These are phyloP conservation scores for Thryonomys swinderianus DNA, from an alignment of 2,113 vertebrate species.

Conservation along the genomic window DNA sequence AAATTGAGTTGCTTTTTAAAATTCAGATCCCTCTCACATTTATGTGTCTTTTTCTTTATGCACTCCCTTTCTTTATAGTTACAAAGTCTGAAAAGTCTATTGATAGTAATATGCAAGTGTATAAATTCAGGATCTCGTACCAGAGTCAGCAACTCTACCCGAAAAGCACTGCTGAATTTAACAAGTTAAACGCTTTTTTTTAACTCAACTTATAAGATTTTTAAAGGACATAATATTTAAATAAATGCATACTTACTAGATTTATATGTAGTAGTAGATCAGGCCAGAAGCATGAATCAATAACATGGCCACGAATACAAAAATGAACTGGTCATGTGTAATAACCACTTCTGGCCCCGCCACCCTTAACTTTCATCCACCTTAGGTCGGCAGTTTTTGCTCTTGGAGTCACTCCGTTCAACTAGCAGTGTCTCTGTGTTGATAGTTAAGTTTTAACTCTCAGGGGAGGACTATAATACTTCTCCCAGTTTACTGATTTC, in stretches of 20 bases:
- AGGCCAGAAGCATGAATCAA: not conserved
- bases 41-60: not conserved
- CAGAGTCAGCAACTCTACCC: not conserved
- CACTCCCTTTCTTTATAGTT: not conserved
- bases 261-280: not conserved
- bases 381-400: not conserved
- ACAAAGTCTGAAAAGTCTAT: not conserved
- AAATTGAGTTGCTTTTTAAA: slow-evolving; percentile 8
- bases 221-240: not conserved
- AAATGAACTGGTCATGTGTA: not conserved
- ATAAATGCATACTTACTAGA: slow-evolving; percentile 40
- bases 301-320: not conserved
- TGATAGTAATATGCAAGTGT: not conserved
- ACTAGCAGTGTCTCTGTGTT: not conserved
- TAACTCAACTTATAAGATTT: slow-evolving; percentile 25
- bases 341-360: slow-evolving; percentile 27
- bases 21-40: not conserved
- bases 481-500: slow-evolving; percentile 42
- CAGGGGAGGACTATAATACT: not conserved
- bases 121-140: slow-evolving; percentile 8
- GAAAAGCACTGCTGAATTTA: slow-evolving; percentile 40
- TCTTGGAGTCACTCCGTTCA: slow-evolving; percentile 36
- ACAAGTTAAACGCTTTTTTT: slow-evolving; percentile 22
- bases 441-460: slow-evolving; percentile 39
- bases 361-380: not conserved